Conservation (phyloP, 1,140 invertebrate species). For the Leptinotarsa lineolata region DNA sequence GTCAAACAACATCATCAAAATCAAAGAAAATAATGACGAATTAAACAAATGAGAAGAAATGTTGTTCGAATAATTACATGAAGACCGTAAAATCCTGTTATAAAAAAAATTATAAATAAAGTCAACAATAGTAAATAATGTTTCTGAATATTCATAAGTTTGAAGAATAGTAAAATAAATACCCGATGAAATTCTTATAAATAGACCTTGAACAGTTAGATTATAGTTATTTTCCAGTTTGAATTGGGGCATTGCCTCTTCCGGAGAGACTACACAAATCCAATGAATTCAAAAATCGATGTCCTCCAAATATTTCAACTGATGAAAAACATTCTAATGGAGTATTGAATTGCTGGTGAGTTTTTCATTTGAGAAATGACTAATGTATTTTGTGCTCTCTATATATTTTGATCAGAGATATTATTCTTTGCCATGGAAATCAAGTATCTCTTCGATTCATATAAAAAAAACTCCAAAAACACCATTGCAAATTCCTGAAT, state of each 20-base stretch:
- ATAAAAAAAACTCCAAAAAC: too few species aligned
- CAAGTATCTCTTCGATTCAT: too few species aligned
- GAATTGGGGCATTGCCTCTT: conserved; percentile 55
- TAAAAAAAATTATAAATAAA: conserved; percentile 72
- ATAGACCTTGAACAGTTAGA: conserved; percentile 56
- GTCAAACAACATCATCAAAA: conserved; percentile 75
- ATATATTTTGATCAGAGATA: too few species aligned
- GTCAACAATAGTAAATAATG: conserved; percentile 63
- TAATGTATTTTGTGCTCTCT: too few species aligned
- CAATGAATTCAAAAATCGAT: too few species aligned
- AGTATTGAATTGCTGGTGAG: too few species aligned
- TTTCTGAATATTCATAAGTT: conserved; percentile 58
- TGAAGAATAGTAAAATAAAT: conserved; percentile 58
- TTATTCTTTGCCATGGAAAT: too few species aligned
- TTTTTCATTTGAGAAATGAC: too few species aligned
- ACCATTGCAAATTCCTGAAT: too few species aligned
- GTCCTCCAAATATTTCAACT: too few species aligned
- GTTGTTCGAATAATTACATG: conserved; percentile 72
- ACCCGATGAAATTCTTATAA: conserved; percentile 61
- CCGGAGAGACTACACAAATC: too few species aligned
- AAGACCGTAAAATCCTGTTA: conserved; percentile 73
- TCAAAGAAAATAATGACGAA: conserved; percentile 62
- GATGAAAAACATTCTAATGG: too few species aligned
- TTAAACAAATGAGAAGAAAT: conserved; percentile 64
- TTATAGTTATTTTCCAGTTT: conserved; percentile 60